Evolutionary conservation across 2,113 vertebrate species (phyloP).

Genomic region (Rhea americana): DNA sequence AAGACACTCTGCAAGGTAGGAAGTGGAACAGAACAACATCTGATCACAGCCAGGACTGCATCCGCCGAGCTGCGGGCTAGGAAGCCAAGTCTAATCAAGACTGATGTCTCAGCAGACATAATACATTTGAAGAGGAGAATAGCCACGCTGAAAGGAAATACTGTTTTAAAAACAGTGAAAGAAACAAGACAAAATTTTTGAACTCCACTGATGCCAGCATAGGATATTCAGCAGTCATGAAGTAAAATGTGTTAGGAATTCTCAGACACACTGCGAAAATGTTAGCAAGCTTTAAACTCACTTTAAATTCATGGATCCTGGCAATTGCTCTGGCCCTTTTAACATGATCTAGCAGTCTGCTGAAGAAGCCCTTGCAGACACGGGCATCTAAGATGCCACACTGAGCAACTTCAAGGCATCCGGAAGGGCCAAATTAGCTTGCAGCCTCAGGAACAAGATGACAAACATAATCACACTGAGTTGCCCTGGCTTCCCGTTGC

Average conservation of each 20-base stretch:
- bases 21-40: conserved; percentile 10
- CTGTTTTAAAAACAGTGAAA: not conserved
- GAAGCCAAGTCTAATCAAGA: conserved; percentile 42
- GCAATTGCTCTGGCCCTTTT: not conserved
- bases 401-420: not conserved
- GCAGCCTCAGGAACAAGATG: not conserved
- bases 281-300: not conserved
- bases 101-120: conserved; percentile 38
- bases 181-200: not conserved
- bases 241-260: not conserved
- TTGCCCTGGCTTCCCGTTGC: not conserved
- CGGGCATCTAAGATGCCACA: not conserved
- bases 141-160: not conserved
- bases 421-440: not conserved
- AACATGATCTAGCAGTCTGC: not conserved
- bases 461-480: not conserved
- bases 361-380: not conserved
- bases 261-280: not conserved
- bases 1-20: conserved; percentile 1
- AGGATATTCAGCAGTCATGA: not conserved
- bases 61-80: conserved; percentile 8
- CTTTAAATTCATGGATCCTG: not conserved
- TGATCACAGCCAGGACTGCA: conserved; percentile 2
- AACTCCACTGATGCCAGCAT: fast-evolving
- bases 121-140: not conserved